Evolutionary conservation across 2,113 vertebrate species (phyloP).

Genomic region (Malurus elegans): DNA sequence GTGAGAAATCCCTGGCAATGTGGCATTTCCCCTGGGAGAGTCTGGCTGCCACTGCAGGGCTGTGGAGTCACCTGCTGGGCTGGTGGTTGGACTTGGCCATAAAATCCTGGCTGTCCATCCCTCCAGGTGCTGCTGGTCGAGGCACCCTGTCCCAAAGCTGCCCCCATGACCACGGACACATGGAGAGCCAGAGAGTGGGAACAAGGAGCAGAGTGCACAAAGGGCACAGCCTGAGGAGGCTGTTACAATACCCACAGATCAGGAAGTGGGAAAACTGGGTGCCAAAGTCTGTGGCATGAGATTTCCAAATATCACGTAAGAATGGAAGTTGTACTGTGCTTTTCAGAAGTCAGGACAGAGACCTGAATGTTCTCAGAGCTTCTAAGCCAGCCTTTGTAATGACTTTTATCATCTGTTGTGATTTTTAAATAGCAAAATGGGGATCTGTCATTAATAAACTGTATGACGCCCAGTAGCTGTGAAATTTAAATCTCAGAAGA

Average conservation of each 20-base stretch:
- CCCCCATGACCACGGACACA: fast-evolving
- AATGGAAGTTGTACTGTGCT: background rate
- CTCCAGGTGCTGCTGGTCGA: background rate
- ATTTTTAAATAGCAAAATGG: background rate
- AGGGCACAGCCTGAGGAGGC: background rate
- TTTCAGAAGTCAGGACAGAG: background rate
- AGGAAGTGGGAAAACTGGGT: background rate
- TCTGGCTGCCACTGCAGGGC: background rate
- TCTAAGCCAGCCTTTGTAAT: background rate
- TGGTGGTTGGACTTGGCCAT: background rate
- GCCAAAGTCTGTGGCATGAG: background rate
- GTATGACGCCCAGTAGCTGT: background rate
- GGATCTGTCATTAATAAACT: background rate
- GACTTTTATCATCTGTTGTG: background rate
- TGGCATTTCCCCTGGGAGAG: background rate
- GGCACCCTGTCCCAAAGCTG: background rate
- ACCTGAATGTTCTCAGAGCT: background rate
- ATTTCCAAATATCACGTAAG: background rate
- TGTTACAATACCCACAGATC: background rate
- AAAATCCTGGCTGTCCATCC: fast-evolving
- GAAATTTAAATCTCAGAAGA: background rate
- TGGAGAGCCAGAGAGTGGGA: background rate
- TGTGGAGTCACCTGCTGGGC: background rate
- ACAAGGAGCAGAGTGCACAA: background rate
- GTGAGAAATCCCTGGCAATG: background rate